Evolutionary conservation across 2,797 vertebrate genomes (phyloP).

Genomic region (Pseudochromis fuscus): DNA sequence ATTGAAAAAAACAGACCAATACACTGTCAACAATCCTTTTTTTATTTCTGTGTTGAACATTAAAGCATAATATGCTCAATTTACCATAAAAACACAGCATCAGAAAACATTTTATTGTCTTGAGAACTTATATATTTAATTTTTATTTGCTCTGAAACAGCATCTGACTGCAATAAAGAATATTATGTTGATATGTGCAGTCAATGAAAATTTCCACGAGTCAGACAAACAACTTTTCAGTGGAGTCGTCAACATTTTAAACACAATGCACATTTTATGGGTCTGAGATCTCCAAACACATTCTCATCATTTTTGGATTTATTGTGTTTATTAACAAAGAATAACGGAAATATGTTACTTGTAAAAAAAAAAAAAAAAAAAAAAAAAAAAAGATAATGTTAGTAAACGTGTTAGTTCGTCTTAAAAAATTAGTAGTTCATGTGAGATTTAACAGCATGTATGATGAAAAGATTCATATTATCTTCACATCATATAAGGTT

Average conservation of each 20-base stretch:
- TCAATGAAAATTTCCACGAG: slow-evolving; percentile 15
- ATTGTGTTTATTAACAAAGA: not conserved
- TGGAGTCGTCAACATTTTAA: not conserved
- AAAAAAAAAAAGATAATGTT: not conserved
- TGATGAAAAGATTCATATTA: slow-evolving; percentile 7
- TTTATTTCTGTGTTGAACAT: slow-evolving; percentile 4
- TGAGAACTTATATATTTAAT: not conserved
- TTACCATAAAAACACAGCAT: slow-evolving; percentile 13
- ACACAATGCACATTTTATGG: not conserved
- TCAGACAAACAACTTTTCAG: not conserved
- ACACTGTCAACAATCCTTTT: not conserved
- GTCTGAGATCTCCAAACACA: not conserved
- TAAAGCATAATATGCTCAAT: not conserved
- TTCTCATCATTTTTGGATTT: no score
- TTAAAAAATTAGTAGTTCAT: not conserved
- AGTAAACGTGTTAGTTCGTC: not conserved
- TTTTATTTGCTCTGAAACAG: slow-evolving; percentile 5
- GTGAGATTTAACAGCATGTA: not conserved
- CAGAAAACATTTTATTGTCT: not conserved
- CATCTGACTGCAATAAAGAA: not conserved
- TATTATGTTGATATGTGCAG: not conserved
- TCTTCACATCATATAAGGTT: slow-evolving; percentile 10
- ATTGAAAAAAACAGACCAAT: slow-evolving; percentile 3
- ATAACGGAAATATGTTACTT: not conserved
- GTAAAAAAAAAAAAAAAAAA: not conserved